Evolutionary conservation across 53 echinoderm and acorn worm genomes (phyloP), one percentile per base, ranked within the genome.

Genomic region (Holothuria leucospilota): DNA sequence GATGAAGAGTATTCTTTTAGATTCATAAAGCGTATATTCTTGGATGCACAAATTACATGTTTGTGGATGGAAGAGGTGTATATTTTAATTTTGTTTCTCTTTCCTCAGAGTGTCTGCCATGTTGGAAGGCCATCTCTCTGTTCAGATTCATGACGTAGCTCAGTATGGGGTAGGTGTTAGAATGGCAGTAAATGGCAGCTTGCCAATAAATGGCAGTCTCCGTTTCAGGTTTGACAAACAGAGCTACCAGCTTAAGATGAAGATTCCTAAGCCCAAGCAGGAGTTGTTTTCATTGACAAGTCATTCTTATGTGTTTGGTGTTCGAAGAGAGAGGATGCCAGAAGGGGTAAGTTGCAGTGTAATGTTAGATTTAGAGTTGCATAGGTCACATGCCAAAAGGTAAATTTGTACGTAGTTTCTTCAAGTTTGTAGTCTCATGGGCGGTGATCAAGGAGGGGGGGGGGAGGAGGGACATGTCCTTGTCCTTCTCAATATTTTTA

Each of bases 91-190:
- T n/a, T 13, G 16, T 67, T 30, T 67, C 24, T 30, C 15, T 16
- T 80, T 16, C 60, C 72, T 1, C 82, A 96, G 96, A 26, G 75
- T 84, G 2, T 94, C 96, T 63, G 78, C 85, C 20, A 63, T 87
- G 38, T 46, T 91, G 34, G 42, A 73, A 25, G 93, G 93, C 51
- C 88, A 81, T 60, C 84, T 96, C 74, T 83, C 90, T 15, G 91
- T 91, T 5, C 53, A 62, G 20, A 67, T 95, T 24, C 38, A 77
- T 27, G 69, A 89, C 30, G 34, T 79, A 59, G 59, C 93, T 51
- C 82, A 83, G 63, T 66, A 84, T 20, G 96, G 96, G n/a, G 81
- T 94, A 20, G 91, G 81, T 8, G 12, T 92, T 46, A 73, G 81
- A 40, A 88, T 90, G 39, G 60, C 87, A 27, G 58, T 92, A 53